Conservation (phyloP, 2,797 vertebrate genomes). For the Siniperca obscura region DNA sequence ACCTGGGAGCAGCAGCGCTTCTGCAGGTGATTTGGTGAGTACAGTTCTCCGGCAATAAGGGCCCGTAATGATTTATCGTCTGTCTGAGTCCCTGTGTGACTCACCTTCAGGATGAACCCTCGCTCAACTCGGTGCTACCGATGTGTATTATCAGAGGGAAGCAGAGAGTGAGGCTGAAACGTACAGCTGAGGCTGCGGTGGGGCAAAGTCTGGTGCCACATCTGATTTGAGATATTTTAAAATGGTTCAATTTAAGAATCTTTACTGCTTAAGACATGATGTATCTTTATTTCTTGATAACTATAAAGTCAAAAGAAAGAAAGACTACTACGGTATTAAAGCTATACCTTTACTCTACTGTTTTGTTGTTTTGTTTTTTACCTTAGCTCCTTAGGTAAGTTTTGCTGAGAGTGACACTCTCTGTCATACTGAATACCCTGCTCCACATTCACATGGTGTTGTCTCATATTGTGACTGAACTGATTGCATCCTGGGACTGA, state of each 20-base stretch:
- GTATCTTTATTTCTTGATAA: neutral
- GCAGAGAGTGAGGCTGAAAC: neutral
- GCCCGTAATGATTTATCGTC: slow-evolving; percentile 63
- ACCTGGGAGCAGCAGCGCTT: slow-evolving; percentile 53
- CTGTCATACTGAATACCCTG: neutral
- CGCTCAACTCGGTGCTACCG: slow-evolving; percentile 32
- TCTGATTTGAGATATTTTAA: slow-evolving; percentile 3
- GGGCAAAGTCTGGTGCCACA: neutral
- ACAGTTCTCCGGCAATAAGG: slow-evolving; percentile 41
- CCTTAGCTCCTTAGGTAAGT: neutral
- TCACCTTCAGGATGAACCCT: slow-evolving; percentile 64
- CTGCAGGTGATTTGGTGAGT: slow-evolving; percentile 63
- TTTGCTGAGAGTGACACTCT: neutral
- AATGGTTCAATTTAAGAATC: neutral
- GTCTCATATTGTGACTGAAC: neutral
- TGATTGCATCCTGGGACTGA: neutral
- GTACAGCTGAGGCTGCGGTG: neutral
- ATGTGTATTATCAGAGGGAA: slow-evolving; percentile 33
- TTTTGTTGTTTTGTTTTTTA: neutral
- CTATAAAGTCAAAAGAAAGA: neutral
- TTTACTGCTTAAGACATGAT: neutral
- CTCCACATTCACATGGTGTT: neutral
- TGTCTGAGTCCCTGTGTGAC: slow-evolving; percentile 52
- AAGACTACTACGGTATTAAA: neutral
- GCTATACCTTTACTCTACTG: neutral